phyloP scores from a whole-genome alignment of 1,140 invertebrate genomes.

The Epicauta chinensis region DNA sequence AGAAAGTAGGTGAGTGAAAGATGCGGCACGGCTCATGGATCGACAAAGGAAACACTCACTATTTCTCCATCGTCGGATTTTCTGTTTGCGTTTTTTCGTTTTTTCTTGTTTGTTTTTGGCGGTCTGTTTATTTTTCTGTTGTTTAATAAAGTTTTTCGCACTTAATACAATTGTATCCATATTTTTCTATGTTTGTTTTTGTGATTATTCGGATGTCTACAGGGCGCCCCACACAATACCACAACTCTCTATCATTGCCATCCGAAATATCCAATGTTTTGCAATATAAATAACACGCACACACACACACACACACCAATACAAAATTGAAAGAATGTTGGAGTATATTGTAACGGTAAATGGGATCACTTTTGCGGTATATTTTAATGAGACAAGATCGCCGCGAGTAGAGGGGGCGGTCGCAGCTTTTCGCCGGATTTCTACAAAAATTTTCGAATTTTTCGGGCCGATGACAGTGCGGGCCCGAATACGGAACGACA shows the following conservation, averaged over 20 bases:
- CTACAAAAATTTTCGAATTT: no score
- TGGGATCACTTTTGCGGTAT: constrained; percentile 2
- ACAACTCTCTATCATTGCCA: no score
- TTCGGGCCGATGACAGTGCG: constrained; percentile 14
- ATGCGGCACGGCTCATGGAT: not conserved
- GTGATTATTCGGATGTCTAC: no score
- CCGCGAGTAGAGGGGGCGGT: constrained; percentile 26
- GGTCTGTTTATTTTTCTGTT: constrained; percentile 4
- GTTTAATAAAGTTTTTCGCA: constrained; percentile 12
- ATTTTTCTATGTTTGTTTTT: not conserved
- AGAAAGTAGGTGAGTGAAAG: constrained; percentile 16
- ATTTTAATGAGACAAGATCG: not conserved
- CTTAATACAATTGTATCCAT: constrained; percentile 9
- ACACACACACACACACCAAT: constrained; percentile 5
- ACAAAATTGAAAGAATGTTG: constrained; percentile 1
- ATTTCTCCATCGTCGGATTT: constrained; percentile 15
- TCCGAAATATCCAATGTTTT: no score
- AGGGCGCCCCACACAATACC: no score
- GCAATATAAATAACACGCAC: constrained; percentile 4
- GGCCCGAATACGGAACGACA: constrained; percentile 17
- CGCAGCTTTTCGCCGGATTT: no score
- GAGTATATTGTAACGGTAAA: constrained; percentile 12
- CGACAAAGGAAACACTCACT: constrained; percentile 8
- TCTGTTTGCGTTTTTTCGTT: not conserved
- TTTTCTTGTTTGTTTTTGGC: not conserved